These are phyloP conservation scores for Scaptomyza hsui DNA, from an alignment of 1,140 invertebrate species.

Conservation along the genomic window DNA sequence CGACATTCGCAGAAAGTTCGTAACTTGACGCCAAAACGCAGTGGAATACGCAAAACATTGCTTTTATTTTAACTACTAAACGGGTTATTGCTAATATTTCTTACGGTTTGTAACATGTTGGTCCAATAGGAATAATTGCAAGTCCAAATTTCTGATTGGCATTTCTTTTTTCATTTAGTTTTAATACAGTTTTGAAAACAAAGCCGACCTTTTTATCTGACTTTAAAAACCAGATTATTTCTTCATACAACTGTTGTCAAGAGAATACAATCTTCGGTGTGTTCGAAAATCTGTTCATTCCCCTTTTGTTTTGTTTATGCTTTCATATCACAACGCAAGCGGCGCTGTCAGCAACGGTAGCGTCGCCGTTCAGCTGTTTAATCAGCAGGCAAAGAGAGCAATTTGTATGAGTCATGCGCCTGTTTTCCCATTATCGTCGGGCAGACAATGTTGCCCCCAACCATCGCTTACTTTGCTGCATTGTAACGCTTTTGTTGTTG, in stretches of 20 bases:
- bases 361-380: conserved; percentile 42
- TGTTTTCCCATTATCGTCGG: conserved; percentile 37
- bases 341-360: conserved; percentile 17
- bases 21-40: conserved; percentile 51
- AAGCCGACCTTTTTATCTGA: no score
- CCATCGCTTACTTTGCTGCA: not conserved
- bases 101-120: not conserved
- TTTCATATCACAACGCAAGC: conserved; percentile 26
- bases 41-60: conserved; percentile 13
- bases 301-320: conserved; percentile 47
- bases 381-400: conserved; percentile 27
- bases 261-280: conserved; percentile 11
- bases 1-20: conserved; percentile 37
- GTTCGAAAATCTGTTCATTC: not conserved
- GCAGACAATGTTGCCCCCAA: conserved; percentile 1
- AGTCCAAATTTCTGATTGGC: no score
- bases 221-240: no score
- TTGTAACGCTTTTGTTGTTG: conserved; percentile 44
- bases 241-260: not conserved
- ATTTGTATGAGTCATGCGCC: conserved; percentile 29
- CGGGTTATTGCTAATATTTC: not conserved
- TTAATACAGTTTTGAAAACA: no score
- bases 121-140: not conserved
- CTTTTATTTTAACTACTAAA: not conserved
- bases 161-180: no score